A percentile compares a stretch with the other conserved stretches of the same genome.
Evolutionary conservation across 2,113 vertebrate genomes (phyloP).

Genomic region (Lanius collurio): DNA sequence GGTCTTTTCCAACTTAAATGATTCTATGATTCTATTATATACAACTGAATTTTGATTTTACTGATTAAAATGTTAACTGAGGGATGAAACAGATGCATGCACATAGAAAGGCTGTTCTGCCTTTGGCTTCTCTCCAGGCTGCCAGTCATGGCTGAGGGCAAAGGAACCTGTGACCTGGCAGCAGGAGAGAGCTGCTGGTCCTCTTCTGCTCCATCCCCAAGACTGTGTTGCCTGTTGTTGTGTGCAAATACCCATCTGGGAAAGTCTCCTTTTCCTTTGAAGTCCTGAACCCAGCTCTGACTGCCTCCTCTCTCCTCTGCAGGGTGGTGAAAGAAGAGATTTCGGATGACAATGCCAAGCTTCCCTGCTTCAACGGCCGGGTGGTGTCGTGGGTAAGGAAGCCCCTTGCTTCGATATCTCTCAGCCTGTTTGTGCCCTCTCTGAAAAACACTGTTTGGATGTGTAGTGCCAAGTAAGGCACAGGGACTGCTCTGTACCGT

Average conservation of each 20-base stretch:
- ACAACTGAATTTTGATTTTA: neutral
- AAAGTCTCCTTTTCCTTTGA: neutral
- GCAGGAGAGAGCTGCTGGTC: neutral
- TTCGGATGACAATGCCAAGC: constrained; percentile 84
- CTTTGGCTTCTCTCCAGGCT: neutral
- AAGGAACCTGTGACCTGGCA: neutral
- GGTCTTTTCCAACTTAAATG: neutral
- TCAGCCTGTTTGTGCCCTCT: neutral
- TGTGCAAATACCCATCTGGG: neutral
- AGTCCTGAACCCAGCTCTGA: neutral
- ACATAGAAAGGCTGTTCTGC: neutral
- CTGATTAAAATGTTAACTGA: neutral
- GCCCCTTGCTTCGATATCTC: neutral
- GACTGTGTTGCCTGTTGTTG: neutral
- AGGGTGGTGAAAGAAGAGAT: constrained; percentile 90
- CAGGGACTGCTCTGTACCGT: neutral
- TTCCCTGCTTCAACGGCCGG: constrained; percentile 86
- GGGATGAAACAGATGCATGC: neutral
- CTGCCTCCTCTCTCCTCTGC: constrained; percentile 19
- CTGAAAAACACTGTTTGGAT: neutral
- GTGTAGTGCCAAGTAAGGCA: neutral
- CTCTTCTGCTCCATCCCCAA: neutral
- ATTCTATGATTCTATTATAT: neutral
- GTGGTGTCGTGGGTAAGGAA: constrained; percentile 89
- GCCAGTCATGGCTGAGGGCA: neutral